Evolutionary conservation across 2,888 invertebrate species (phyloP), one percentile per base, ranked within the genome.

Genomic region (Acrocyrtus sp.): DNA sequence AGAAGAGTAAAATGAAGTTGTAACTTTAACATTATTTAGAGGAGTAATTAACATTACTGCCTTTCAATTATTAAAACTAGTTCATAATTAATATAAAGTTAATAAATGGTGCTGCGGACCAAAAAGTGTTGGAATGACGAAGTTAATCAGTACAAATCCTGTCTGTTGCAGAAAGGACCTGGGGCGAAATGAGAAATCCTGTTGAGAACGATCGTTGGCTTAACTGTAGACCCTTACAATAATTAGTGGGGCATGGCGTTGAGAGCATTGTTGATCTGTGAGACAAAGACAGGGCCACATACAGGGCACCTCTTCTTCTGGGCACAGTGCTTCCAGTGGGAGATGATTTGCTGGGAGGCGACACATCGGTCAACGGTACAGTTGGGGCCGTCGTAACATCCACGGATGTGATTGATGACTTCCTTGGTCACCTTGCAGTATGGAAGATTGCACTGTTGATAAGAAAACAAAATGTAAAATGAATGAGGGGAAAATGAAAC

Each of bases 231-330:
- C 3, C 2, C 19, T 34, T 4, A 29, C 17, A 21, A 34, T 12
- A 51, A 47, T 58, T 24, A 22, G 58, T 47, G 17, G 21, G 19
- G 24, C 21, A 47, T 26, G 3, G 60, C 6, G 29, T 54, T 70
- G 19, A 70, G 48, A 15, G 69, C 69, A 27, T 70, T 70, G 62
- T 22, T 62, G 39, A 70, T 70, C 26, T 70, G 69, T n/a, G 69
- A 70, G 41, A 29, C 27, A 21, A 70, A 70, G 41, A 70, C 34
- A 1, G 69, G 69, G 19, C 69, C 69, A 27, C 69, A 70, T 10
- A 70, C 53, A 5, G 53, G n/a, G 29, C 69, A 70, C 3, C 69
- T 34, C 57, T 70, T 70, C 69, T 70, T 70, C 21, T 70, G 69
- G 56, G 62, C 15, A 47, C 69, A 70, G 57, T 62, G 56, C 50